Percentiles rank a stretch among this genome's conserved stretches.
Evolutionary conservation across 2,888 invertebrate genomes (phyloP).

Genomic region (Lampropteryx suffumata): DNA sequence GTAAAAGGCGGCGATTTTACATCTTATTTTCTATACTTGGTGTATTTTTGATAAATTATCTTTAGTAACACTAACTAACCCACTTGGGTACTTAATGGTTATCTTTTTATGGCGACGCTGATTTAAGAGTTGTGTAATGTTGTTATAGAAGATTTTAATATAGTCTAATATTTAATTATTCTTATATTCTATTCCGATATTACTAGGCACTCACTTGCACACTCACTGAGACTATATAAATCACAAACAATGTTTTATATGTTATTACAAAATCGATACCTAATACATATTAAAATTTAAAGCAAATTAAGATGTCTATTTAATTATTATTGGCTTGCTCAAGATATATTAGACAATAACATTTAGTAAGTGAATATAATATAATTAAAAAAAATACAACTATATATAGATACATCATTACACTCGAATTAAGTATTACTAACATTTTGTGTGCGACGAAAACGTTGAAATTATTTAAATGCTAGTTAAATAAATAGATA

Average conservation of each 20-base stretch:
- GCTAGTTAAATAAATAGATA: conserved; percentile 1
- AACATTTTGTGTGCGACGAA: conserved; percentile 4
- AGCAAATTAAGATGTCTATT: conserved; percentile 1
- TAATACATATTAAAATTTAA: background rate
- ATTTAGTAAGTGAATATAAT: background rate
- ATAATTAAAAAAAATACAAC: background rate
- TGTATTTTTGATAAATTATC: too few species aligned
- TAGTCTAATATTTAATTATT: conserved; percentile 12
- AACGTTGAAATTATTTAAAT: conserved; percentile 5
- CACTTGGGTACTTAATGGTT: background rate
- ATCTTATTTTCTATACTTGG: background rate
- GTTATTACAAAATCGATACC: conserved; percentile 2
- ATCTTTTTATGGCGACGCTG: conserved; percentile 13
- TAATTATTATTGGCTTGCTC: conserved; percentile 1
- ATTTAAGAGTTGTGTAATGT: conserved; percentile 2
- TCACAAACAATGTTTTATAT: conserved; percentile 14
- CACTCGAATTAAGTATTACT: background rate
- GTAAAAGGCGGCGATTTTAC: background rate
- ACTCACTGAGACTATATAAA: conserved; percentile 6
- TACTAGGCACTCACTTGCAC: conserved; percentile 23
- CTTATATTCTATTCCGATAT: conserved; percentile 25
- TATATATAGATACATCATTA: background rate
- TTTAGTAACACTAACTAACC: background rate
- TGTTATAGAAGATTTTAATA: conserved; percentile 12
- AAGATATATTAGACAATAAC: background rate